These are phyloP conservation scores for Meghimatium bilineatum DNA, from an alignment of 2,888 invertebrate species.

Conservation along the genomic window DNA sequence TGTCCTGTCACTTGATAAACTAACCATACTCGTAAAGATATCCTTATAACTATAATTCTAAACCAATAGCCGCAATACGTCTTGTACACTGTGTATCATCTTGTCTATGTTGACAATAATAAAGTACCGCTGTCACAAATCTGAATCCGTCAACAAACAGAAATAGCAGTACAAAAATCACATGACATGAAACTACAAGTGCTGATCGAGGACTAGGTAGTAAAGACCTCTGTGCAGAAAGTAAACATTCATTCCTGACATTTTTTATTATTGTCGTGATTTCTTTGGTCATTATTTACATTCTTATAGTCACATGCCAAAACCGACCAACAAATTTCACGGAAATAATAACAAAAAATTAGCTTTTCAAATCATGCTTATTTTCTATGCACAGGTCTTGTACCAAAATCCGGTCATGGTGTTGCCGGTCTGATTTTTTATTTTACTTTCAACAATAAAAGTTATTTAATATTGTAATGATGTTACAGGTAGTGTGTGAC, in stretches of 20 bases:
- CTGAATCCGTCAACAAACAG: background rate
- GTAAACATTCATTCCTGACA: no score
- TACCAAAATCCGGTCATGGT: no score
- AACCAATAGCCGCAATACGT: background rate
- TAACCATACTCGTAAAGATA: constrained; percentile 12
- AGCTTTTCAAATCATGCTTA: no score
- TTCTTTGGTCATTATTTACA: no score
- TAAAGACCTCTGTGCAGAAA: no score
- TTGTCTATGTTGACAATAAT: background rate
- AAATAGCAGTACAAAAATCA: background rate
- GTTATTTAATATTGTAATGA: background rate
- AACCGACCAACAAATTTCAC: no score
- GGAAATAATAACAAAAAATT: no score
- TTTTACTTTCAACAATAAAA: background rate
- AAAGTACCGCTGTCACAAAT: background rate
- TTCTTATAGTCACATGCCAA: no score
- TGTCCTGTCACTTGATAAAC: constrained; percentile 18
- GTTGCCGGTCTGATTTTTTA: background rate
- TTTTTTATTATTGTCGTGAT: no score
- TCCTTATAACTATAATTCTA: background rate
- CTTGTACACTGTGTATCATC: background rate
- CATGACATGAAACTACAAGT: background rate
- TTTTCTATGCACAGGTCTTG: no score
- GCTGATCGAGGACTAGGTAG: no score
- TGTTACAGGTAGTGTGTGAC: no score